Evolutionary conservation across 1,140 invertebrate species (phyloP).

Genomic region (Episyrphus balteatus): DNA sequence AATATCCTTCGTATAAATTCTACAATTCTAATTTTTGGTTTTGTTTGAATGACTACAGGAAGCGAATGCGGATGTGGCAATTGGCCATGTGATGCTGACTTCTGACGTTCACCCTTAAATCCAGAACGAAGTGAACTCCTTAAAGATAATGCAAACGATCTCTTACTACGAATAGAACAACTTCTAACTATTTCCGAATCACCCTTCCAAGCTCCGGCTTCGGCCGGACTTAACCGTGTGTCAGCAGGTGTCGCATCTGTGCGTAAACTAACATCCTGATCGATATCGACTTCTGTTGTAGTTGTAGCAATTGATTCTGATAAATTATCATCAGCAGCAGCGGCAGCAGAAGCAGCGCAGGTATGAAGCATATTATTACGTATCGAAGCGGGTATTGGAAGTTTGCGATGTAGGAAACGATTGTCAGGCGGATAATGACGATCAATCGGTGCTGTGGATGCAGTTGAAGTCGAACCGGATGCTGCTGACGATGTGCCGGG

Average conservation of each 20-base stretch:
- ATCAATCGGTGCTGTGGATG: no score
- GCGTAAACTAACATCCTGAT: conserved; percentile 18
- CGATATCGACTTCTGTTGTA: conserved; percentile 4
- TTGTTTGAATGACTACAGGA: conserved; percentile 9
- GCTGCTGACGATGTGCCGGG: no score
- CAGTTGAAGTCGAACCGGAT: no score
- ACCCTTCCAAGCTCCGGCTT: neutral
- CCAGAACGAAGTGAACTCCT: no score
- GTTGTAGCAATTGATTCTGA: conserved; percentile 6
- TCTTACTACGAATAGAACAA: neutral
- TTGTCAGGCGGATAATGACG: no score
- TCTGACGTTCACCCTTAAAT: no score
- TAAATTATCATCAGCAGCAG: conserved; percentile 3
- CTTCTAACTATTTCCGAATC: neutral
- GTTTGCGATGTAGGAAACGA: no score
- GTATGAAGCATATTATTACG: no score
- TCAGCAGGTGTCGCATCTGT: conserved; percentile 16
- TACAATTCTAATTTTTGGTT: conserved; percentile 16
- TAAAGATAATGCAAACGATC: neutral
- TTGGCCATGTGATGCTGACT: no score
- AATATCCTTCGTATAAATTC: conserved; percentile 15
- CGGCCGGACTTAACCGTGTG: conserved; percentile 3
- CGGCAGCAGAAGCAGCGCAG: no score
- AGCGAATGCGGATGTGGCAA: conserved; percentile 5
- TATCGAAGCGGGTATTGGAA: no score